Base-by-base conservation (phyloP, 1,140 invertebrate genomes). In the Drosophila littoralis region DNA sequence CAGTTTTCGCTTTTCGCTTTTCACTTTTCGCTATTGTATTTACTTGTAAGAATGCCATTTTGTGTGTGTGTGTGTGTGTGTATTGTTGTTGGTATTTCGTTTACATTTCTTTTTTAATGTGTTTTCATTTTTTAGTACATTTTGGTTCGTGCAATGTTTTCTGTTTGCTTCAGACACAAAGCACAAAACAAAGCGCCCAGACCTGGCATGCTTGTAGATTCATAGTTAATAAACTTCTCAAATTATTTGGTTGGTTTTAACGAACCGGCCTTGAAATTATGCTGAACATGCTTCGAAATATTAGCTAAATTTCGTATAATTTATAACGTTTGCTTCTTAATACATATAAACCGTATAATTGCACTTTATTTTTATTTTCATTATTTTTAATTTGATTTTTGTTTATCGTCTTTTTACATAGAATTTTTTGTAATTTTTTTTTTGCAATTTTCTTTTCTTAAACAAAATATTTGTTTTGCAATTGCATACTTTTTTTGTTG, bases 281-380 rank as follows among this genome's bases (percentile, higher is more conserved):
- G 80, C 83, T 76, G 77, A 82, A 79, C 75, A 71, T 77, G 64
- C 61, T 77, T 81, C 69, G 77, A 74, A 84, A 90, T 85, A 75
- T 75, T 70, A 68, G 54, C 57, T 78, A 75, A 72, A 64, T 66
- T 79, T 79, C 38, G 45, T 68, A 67, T 63, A 61, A 12, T 43
- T 50, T 77, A 64, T 89, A 85, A 84, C 77, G 51, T 75, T 86
- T 85, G 81, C 80, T 89, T 85, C 61, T 76, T 76, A 66, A 81
- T 81, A 54, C 32, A 54, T 54, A 74, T 90, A 90, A 86, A 83
- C 83, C 84, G 83, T 83, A 86, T 86, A 86, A 86, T 86, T 86
- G 83, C 83, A 86, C 83, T 86, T 86, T 86, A 88, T 65, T 75
- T 86, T 86, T 88, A 82, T 54, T 58, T 38, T 81, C 68, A 55